Evolutionary conservation across 2,888 invertebrate species (phyloP).

Genomic region (Fissipunctia ypsillon): DNA sequence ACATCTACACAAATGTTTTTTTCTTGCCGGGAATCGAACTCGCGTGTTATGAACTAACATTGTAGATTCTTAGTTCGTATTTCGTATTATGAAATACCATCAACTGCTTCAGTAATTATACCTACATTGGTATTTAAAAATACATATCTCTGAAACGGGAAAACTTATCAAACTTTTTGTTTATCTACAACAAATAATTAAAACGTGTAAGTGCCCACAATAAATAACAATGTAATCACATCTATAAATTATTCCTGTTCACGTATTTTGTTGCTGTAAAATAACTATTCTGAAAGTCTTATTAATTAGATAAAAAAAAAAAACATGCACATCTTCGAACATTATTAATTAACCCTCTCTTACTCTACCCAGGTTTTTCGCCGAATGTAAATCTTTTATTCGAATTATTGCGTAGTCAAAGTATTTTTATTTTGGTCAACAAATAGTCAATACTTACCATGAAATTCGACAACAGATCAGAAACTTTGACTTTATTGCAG

Average conservation of each 20-base stretch:
- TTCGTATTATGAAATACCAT: neutral
- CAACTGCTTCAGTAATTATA: neutral
- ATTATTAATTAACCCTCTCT: no score
- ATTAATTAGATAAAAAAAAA: no score
- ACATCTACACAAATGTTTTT: neutral
- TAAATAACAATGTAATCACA: constrained; percentile 35
- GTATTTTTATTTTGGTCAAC: neutral
- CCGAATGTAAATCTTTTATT: neutral
- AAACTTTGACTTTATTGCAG: neutral
- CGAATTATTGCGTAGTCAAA: no score
- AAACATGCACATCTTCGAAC: no score
- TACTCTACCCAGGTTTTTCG: neutral
- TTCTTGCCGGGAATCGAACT: neutral
- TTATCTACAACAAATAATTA: constrained; percentile 26
- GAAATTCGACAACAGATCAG: neutral
- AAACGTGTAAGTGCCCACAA: constrained; percentile 35
- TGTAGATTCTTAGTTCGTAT: neutral
- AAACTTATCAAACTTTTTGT: constrained; percentile 18
- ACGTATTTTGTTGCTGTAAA: constrained; percentile 10
- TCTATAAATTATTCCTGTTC: constrained; percentile 31
- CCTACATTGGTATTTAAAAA: neutral
- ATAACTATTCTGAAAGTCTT: neutral
- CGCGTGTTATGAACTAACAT: neutral
- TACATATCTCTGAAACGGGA: neutral
- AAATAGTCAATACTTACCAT: neutral